Base-by-base conservation (phyloP, 2,888 invertebrate genomes). In the Hydrotaea diabolus region DNA sequence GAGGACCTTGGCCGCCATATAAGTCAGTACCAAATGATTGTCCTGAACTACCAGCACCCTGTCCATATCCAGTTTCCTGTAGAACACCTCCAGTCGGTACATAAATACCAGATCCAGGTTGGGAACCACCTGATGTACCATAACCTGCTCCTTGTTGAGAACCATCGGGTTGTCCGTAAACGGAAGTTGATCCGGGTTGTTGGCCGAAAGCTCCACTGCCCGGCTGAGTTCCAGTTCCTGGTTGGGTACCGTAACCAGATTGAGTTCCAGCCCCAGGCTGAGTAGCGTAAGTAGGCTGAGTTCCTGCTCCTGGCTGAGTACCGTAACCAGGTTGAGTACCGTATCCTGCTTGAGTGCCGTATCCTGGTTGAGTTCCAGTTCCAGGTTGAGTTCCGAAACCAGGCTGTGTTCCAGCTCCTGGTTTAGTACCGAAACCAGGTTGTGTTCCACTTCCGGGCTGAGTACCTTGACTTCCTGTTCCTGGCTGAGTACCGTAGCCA, bases 1-100 rank as follows among this genome's bases (percentile, higher is more conserved):
- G 86, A 49, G 83, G 55, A 53, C 84, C 84, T 57, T 86, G 84
- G 8, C 84, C 85, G 8, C 80, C 77, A 75, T 83, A 84, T 26
- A 3, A 3, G 39, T 39, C 39, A 39, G 39, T 8, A 2, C 80
- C 77, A 75, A 82, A 84, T 26, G 39, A 15, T 59, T 76, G 80
- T 15, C 66, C 59, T 15, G 19, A 2, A 31, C 2, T 31, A 31
- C 31, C 69, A 69, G 66, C 53, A 39, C 74, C 83, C n/a, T 62
- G 59, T 21, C 59, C 77, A 39, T 39, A 46, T 17, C 62, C 85
- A 43, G 77, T 81, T 5, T 62, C 71, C 26, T 78, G 75, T 77
- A 71, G 77, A 46, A 57, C 9, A 62, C 74, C 80, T 39, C 46
- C 75, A 46, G 43, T 39, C 49, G 66, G 78, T 13, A 73, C 75